These are phyloP conservation scores for Hemaris fuciformis DNA, from an alignment of 2,888 invertebrate genomes.

Conservation along the genomic window DNA sequence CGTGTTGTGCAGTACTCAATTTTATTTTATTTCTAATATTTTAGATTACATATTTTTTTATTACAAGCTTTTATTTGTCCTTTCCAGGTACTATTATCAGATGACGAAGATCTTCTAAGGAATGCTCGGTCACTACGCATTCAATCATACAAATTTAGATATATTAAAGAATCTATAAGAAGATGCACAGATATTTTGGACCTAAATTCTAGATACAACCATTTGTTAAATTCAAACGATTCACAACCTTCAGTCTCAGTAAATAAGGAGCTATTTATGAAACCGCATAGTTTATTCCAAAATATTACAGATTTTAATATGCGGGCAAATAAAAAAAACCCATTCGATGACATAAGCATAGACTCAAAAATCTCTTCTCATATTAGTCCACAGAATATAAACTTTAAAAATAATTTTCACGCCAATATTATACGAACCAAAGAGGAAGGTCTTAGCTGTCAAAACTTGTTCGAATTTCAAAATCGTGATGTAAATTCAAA, in stretches of 20 bases:
- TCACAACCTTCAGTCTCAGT: background rate
- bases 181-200: background rate
- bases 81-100: slow-evolving; percentile 46
- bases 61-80: too few relatives aligned
- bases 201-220: background rate
- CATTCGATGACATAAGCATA: background rate
- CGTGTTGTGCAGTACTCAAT: too few relatives aligned
- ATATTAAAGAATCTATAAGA: slow-evolving; percentile 29
- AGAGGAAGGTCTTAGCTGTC: background rate
- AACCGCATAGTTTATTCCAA: background rate
- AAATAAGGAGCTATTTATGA: background rate
- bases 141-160: slow-evolving; percentile 30
- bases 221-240: background rate
- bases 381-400: background rate
- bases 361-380: background rate
- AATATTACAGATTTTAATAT: background rate
- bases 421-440: background rate
- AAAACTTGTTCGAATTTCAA: background rate
- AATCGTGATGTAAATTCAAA: background rate
- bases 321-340: background rate
- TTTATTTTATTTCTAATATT: too few relatives aligned
- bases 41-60: background rate
- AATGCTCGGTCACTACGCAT: slow-evolving; percentile 35
- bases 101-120: slow-evolving; percentile 31
- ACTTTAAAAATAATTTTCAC: background rate